Conservation (phyloP, 1,140 invertebrate species). For the Drosophila triauraria region DNA sequence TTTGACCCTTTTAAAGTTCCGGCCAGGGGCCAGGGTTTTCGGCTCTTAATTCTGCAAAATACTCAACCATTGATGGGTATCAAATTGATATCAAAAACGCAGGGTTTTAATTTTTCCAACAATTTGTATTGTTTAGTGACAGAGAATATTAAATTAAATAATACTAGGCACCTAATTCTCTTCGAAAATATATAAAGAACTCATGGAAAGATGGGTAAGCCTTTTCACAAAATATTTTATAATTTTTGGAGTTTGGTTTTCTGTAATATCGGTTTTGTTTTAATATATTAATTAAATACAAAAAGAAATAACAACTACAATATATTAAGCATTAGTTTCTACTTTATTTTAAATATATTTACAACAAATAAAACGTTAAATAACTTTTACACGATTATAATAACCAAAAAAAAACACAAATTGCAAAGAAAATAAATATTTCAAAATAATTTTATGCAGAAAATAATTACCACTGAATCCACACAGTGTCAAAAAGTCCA, state of each 20-base stretch:
- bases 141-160: neutral
- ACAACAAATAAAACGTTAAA: neutral
- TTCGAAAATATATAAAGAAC: too few species aligned
- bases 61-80: slow-evolving; percentile 41
- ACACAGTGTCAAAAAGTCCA: neutral
- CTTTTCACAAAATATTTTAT: neutral
- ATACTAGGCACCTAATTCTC: too few species aligned
- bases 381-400: accelerated
- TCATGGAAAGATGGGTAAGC: too few species aligned
- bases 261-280: too few species aligned
- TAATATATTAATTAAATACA: too few species aligned
- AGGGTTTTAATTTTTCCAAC: too few species aligned
- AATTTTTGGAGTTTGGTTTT: too few species aligned
- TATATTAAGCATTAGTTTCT: neutral
- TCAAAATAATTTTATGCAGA: neutral
- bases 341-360: neutral
- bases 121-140: too few species aligned
- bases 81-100: slow-evolving; percentile 40
- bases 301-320: too few species aligned
- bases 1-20: slow-evolving; percentile 43
- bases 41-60: slow-evolving; percentile 4
- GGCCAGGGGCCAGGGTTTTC: neutral
- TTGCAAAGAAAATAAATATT: too few species aligned
- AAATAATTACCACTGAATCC: too few species aligned
- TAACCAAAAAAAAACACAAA: too few species aligned